Percentiles rank a stretch among this genome's conserved stretches.
phyloP scores from a whole-genome alignment of 2,113 vertebrate genomes.

The Amphilophus citrinellus region DNA sequence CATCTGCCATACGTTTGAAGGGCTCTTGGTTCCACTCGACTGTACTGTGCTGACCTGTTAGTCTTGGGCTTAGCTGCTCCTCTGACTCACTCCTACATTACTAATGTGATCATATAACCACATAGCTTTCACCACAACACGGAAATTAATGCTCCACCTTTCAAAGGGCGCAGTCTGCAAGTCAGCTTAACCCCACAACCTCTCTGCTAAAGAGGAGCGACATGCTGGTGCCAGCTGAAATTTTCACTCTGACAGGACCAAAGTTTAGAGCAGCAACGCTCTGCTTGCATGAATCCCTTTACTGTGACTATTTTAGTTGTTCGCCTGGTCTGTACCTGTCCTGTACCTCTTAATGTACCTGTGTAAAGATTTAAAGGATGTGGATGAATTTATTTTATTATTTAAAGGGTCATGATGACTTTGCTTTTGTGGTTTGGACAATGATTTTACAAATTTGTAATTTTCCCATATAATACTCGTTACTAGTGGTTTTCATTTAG shows the following conservation, averaged over 20 bases:
- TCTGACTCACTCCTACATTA: conserved; percentile 57
- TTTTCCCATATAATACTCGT: too few relatives aligned
- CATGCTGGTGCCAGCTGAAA: neutral
- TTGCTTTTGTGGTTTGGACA: too few relatives aligned
- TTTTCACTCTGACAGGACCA: neutral
- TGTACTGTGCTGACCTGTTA: conserved; percentile 26
- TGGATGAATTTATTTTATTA: too few relatives aligned
- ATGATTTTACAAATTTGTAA: too few relatives aligned
- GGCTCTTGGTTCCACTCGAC: conserved; percentile 8
- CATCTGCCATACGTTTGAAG: conserved; percentile 26
- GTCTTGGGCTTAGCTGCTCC: conserved; percentile 17
- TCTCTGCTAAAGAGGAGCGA: conserved; percentile 8
- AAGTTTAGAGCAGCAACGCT: neutral
- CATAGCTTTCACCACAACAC: conserved; percentile 52
- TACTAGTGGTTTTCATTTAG: too few relatives aligned
- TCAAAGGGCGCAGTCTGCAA: conserved; percentile 9
- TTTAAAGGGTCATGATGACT: too few relatives aligned
- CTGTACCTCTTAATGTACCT: neutral
- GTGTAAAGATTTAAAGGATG: neutral
- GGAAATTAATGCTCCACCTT: conserved; percentile 54
- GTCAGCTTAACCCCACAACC: conserved; percentile 30
- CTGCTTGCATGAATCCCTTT: neutral
- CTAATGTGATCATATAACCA: conserved; percentile 53
- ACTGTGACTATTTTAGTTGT: neutral
- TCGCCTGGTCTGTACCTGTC: neutral